Percentiles rank a stretch among this genome's conserved stretches.
Conservation (phyloP, 2,113 vertebrate species). For the Meleagris gallopavo region DNA sequence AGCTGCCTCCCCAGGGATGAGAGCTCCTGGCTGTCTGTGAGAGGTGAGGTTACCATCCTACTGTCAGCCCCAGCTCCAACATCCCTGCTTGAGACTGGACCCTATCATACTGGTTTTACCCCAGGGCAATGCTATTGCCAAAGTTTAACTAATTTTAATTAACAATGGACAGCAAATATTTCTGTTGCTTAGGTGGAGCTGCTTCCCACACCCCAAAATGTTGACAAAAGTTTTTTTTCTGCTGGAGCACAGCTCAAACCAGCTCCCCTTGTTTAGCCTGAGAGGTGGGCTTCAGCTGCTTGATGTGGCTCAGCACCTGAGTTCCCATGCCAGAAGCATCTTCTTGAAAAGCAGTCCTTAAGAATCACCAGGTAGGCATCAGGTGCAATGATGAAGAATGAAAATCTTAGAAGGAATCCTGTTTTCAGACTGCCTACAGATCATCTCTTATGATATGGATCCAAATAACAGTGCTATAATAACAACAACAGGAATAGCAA, state of each 20-base stretch:
- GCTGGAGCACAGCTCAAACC: background rate
- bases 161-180: background rate
- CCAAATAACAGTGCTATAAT: background rate
- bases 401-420: background rate
- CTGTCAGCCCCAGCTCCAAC: background rate
- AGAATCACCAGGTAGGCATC: background rate
- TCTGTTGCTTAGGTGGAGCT: background rate
- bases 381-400: background rate
- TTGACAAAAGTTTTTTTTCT: background rate
- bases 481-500: conserved; percentile 7
- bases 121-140: background rate
- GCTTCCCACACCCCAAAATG: background rate
- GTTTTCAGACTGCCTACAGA: background rate
- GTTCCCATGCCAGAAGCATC: background rate
- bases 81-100: background rate
- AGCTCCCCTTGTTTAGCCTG: background rate
- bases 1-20: background rate
- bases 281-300: background rate
- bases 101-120: background rate
- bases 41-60: background rate
- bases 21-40: background rate
- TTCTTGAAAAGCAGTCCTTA: background rate
- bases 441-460: background rate
- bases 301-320: background rate
- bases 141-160: background rate